Conservation (phyloP, 2,113 vertebrate species). For the Brienomyrus longianalis region DNA sequence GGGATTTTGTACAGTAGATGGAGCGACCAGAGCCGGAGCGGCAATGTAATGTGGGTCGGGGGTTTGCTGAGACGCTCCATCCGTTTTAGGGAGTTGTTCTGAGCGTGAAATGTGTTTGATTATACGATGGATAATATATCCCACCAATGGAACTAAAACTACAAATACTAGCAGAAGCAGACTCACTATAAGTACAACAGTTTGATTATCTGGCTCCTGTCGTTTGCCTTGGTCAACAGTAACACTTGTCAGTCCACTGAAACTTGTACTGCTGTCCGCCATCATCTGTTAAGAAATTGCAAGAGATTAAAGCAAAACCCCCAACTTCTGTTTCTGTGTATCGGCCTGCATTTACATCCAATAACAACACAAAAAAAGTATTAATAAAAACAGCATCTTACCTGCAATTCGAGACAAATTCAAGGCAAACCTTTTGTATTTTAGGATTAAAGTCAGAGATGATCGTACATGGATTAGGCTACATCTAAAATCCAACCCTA, state of each 20-base stretch:
- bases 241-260: background rate
- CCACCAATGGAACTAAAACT: background rate
- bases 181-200: constrained; percentile 37
- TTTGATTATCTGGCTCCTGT: background rate
- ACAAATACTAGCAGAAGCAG: constrained; percentile 31
- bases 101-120: constrained; percentile 14
- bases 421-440: background rate
- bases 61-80: background rate
- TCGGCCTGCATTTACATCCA: background rate
- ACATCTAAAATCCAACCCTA: background rate
- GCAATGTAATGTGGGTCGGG: constrained; percentile 18
- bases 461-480: background rate
- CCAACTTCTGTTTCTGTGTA: background rate
- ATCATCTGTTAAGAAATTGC: constrained; percentile 34
- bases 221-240: fast-evolving
- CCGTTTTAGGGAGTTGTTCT: background rate
- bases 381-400: background rate
- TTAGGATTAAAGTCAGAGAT: background rate
- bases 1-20: constrained; percentile 16
- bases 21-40: background rate
- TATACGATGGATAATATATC: constrained; percentile 27
- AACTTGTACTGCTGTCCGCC: background rate
- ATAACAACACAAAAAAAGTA: background rate
- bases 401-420: background rate
- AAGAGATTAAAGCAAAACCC: background rate